Base-by-base conservation (phyloP, 92 coral and sea anemone genomes). In the Phymanthus crucifer region DNA sequence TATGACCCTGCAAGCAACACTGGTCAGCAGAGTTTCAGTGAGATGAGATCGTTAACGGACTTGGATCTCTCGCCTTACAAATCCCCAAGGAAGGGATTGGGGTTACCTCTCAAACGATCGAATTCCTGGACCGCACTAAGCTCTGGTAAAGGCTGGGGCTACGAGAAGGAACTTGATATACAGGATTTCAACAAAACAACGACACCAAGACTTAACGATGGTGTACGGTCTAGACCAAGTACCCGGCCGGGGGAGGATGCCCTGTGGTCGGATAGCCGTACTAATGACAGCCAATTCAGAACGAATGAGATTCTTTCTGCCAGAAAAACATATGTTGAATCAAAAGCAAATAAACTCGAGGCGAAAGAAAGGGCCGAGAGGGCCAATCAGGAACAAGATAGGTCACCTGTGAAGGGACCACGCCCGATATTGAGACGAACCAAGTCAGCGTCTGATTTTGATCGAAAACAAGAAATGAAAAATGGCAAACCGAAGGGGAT, bases 351-450 rank as follows among this genome's bases (percentile, higher is more conserved):
- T 32, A 93, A 93, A 48, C 87, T 93, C 13, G 97, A 90, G 85
- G 90, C 93, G 12, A 84, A 84, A 61, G 97, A 93, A 84, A 73
- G 88, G 65, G 90, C 90, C 17, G 79, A 85, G 68, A 89, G 82
- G 73, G 86, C 89, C 14, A 47, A 80, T 35, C 83, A 68, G 38
- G 94, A 90, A 43, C 48, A 43, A 75, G 89, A 89, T 46, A 86
- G 81, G 69, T 89, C 91, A 26, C 92, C 90, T 13, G 79, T 85
- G 0, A 93, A 93, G 68, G 80, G 85, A 33, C 83, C 94, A 43
- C 97, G 99, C 36, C 89, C 97, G 10, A 91, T 92, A 43, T 84
- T 96, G 46, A 92, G 99, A 73, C 85, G 97, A 58, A 80, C 99
- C 32, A 90, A 92, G 36, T 90, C 91, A 29, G 96, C 92, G 74